Evolutionary conservation across 2,797 vertebrate genomes (phyloP), one percentile per base, ranked within the genome.

Genomic region (Glyptemys insculpta): DNA sequence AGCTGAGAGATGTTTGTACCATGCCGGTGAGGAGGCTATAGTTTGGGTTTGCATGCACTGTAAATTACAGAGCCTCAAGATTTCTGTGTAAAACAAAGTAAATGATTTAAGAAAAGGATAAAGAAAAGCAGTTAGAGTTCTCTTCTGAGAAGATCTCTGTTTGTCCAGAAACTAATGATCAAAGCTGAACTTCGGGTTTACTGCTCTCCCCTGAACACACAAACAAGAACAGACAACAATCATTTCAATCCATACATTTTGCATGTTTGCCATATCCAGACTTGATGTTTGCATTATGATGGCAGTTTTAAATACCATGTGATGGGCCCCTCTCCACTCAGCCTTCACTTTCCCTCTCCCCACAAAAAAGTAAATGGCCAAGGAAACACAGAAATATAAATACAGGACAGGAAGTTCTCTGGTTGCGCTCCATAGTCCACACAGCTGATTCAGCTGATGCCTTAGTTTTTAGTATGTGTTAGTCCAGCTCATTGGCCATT

Each of bases 401-500:
- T 81, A 96, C 29, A 86, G 50, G 81, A 0, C 68, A 79, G 74
- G 95, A 89, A 96, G 93, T 95, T 31, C 91, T 49, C 34, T 8
- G 31, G 49, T 47, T 89, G 49, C 34, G 10, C 8, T 21, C 1
- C 1, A 0, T 2, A 68, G 85, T 27, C 5, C 87, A 0, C 6
- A 31, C 4, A 1, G 68, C 44, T 4, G 78, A 2, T 2, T 49
- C 16, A 23, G 3, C 29, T 5, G 18, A 8, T 29, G 47, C 50
- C 9, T 11, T 9, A 25, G 18, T 6, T 86, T 53, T 11, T 0
- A n/a, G 0, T 0, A 1, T 1, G 15, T 1, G 59, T 83, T 95
- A 96, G 89, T 82, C 97, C 96, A 96, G 95, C 65, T 87, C 96
- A 0, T 79, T 76, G 87, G 96, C 95, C 0, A 83, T 97, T 83